A percentile compares a stretch with the other conserved stretches of the same genome.
Conservation (phyloP, 2,113 vertebrate species). For the Leucosticte australis region DNA sequence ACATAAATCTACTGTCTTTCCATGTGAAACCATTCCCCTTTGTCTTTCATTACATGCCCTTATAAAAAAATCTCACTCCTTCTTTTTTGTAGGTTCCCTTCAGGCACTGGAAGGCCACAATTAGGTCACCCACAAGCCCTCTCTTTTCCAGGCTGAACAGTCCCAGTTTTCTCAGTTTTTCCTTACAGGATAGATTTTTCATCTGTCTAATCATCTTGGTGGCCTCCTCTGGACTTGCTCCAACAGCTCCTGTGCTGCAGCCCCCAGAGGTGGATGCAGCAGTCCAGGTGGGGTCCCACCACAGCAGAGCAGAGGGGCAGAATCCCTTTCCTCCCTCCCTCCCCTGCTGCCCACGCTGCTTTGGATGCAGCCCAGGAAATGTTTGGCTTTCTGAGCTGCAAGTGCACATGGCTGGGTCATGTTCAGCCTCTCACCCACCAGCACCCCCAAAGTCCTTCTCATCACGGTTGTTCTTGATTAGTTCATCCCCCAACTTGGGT, state of each 20-base stretch:
- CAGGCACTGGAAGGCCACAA: neutral
- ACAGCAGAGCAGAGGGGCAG: neutral
- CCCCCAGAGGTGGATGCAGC: neutral
- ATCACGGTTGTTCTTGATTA: too few relatives aligned
- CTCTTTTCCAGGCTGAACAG: neutral
- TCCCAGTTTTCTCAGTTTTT: neutral
- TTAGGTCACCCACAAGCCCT: neutral
- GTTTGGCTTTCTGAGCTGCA: rapidly evolving
- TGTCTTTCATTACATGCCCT: neutral
- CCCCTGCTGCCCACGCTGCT: rapidly evolving
- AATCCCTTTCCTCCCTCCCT: neutral
- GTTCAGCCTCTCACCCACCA: neutral
- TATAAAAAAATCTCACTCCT: neutral
- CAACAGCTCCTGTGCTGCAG: neutral
- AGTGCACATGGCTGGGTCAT: too few relatives aligned
- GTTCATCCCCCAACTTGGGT: neutral
- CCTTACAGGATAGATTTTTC: neutral
- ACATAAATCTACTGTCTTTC: neutral
- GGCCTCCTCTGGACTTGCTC: neutral
- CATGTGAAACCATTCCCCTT: neutral
- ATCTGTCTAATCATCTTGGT: neutral
- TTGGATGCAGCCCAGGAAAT: neutral
- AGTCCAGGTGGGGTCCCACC: rapidly evolving
- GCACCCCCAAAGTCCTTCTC: neutral
- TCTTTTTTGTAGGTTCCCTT: neutral